Conservation (phyloP, 2,888 invertebrate genomes). For the Agrypnus murinus region DNA sequence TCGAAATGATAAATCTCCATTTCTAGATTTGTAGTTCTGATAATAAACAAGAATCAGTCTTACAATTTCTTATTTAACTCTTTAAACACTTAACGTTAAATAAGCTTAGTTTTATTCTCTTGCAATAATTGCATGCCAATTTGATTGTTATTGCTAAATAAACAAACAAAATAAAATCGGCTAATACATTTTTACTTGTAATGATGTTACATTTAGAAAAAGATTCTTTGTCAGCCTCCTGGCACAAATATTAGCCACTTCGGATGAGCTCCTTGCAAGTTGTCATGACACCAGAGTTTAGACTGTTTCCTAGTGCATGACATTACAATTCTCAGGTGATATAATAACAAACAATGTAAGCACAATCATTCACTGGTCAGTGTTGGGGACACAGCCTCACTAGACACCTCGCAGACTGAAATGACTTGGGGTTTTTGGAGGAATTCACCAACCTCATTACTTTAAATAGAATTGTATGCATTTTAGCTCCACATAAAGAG, state of each 20-base stretch:
- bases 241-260: constrained; percentile 57
- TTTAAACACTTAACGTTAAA: too few species aligned
- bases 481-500: constrained; percentile 43
- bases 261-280: constrained; percentile 66
- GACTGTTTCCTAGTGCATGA: constrained; percentile 70
- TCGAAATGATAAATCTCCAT: constrained; percentile 46
- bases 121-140: too few species aligned
- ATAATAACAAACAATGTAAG: constrained; percentile 67
- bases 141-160: too few species aligned
- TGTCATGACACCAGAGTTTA: constrained; percentile 70
- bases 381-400: constrained; percentile 62
- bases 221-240: constrained; percentile 55
- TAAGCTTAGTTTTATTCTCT: too few species aligned
- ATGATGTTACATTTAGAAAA: constrained; percentile 39
- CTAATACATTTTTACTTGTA: constrained; percentile 7
- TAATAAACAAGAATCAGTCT: constrained; percentile 37
- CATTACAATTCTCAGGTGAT: constrained; percentile 68
- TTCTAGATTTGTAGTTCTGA: constrained; percentile 47
- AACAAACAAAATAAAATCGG: neutral
- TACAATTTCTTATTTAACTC: too few species aligned
- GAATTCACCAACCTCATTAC: constrained; percentile 51
- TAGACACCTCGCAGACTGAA: constrained; percentile 67
- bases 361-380: constrained; percentile 68
- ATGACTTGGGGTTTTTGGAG: constrained; percentile 62
- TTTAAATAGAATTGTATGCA: constrained; percentile 47